phyloP scores from a whole-genome alignment of 2,113 vertebrate species.

The Microtus oregoni region DNA sequence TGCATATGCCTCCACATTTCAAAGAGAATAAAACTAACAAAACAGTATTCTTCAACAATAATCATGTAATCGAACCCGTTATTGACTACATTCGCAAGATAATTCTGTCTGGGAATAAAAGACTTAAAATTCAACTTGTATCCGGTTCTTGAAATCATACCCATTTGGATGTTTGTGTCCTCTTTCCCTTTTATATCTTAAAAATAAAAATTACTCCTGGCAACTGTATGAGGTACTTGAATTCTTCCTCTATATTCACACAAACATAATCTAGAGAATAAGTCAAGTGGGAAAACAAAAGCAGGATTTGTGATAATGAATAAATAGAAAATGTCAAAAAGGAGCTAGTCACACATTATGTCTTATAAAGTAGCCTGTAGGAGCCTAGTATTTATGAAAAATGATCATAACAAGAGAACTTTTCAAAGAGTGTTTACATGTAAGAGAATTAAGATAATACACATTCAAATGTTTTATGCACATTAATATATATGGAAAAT shows the following conservation, averaged over 20 bases:
- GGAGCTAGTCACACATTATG: not conserved
- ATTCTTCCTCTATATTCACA: not conserved
- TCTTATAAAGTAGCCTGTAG: not conserved
- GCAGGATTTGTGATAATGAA: not conserved
- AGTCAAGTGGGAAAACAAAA: not conserved
- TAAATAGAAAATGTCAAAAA: conserved; percentile 23
- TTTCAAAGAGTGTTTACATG: not conserved
- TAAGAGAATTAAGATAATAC: not conserved
- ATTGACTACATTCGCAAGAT: not conserved
- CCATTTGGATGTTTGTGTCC: not conserved
- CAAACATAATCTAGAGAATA: not conserved
- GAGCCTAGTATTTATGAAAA: not conserved
- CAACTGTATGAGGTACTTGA: not conserved
- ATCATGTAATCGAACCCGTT: not conserved
- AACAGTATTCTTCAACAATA: not conserved
- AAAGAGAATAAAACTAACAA: not conserved
- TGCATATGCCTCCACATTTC: not conserved
- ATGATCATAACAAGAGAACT: not conserved
- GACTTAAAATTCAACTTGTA: not conserved
- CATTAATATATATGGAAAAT: not conserved
- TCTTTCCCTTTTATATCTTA: not conserved
- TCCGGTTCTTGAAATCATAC: not conserved
- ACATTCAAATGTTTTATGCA: not conserved
- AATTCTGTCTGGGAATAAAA: not conserved
- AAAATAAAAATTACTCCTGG: not conserved